Evolutionary conservation across 2,888 invertebrate genomes (phyloP).

Genomic region (Papilio demoleus): DNA sequence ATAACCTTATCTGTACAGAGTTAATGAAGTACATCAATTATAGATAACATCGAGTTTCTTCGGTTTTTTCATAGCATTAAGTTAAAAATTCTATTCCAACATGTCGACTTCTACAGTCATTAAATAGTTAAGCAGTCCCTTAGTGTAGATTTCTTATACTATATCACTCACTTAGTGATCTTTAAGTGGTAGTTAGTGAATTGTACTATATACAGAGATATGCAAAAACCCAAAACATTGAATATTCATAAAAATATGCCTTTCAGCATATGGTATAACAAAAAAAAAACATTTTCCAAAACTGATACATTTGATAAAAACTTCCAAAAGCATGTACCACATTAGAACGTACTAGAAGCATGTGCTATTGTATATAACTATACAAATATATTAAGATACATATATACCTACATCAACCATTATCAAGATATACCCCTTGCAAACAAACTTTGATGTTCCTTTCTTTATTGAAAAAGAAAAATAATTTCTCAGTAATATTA

Average conservation of each 20-base stretch:
- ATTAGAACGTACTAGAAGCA: slow-evolving; percentile 9
- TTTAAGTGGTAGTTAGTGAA: no score
- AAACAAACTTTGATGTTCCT: slow-evolving; percentile 1
- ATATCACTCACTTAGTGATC: no score
- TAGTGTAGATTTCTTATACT: no score
- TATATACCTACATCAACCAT: slow-evolving; percentile 30
- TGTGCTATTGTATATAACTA: slow-evolving; percentile 1
- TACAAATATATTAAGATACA: slow-evolving; percentile 19
- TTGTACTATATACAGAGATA: no score
- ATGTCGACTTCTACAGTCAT: no score
- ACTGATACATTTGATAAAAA: not conserved
- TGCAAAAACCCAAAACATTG: no score
- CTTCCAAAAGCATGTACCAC: not conserved
- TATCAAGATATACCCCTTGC: not conserved
- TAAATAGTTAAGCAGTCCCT: no score
- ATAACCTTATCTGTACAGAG: not conserved
- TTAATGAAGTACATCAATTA: not conserved
- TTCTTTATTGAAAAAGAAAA: slow-evolving; percentile 1
- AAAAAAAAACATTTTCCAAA: not conserved
- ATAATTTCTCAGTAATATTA: not conserved
- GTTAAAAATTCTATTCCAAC: no score
- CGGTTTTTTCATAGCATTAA: no score
- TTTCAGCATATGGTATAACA: no score
- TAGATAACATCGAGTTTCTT: not conserved
- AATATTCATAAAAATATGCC: no score